phyloP scores from a whole-genome alignment of 2,888 invertebrate species.

The Atherix ibis region DNA sequence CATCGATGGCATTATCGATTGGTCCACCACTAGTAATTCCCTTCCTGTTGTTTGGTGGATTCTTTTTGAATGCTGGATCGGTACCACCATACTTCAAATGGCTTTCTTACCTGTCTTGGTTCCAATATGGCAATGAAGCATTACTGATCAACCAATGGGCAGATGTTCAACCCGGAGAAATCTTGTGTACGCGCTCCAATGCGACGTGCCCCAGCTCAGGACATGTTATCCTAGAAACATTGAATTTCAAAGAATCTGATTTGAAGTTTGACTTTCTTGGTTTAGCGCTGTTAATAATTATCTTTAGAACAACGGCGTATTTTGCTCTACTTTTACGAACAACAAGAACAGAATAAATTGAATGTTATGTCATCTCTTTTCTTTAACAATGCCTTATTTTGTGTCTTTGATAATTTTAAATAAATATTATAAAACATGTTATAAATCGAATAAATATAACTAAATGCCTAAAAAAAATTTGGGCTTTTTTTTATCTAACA shows the following conservation, averaged over 20 bases:
- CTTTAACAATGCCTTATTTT: not conserved
- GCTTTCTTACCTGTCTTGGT: constrained; percentile 83
- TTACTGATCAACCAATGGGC: constrained; percentile 80
- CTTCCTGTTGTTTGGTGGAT: constrained; percentile 87
- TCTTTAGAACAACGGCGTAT: constrained; percentile 62
- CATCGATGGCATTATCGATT: constrained; percentile 77
- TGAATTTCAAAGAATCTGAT: constrained; percentile 57
- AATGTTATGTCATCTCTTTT: not conserved
- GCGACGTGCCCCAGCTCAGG: constrained; percentile 66
- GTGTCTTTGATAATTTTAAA: too few species aligned
- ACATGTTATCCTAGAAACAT: constrained; percentile 57
- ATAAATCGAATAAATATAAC: too few species aligned
- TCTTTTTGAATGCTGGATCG: constrained; percentile 83
- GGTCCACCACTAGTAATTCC: constrained; percentile 88
- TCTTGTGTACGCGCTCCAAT: constrained; percentile 57
- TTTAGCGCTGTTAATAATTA: constrained; percentile 51
- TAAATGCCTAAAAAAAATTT: too few species aligned
- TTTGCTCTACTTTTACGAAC: constrained; percentile 55
- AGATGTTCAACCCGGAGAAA: constrained; percentile 52
- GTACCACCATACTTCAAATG: constrained; percentile 72
- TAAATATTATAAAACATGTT: too few species aligned
- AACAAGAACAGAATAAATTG: constrained; percentile 43
- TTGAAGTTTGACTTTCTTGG: constrained; percentile 55
- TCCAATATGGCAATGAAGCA: constrained; percentile 82
- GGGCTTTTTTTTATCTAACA: too few species aligned